Evolutionary conservation across 2,797 vertebrate species (phyloP).

Genomic region (Sebastolobus altivelis): DNA sequence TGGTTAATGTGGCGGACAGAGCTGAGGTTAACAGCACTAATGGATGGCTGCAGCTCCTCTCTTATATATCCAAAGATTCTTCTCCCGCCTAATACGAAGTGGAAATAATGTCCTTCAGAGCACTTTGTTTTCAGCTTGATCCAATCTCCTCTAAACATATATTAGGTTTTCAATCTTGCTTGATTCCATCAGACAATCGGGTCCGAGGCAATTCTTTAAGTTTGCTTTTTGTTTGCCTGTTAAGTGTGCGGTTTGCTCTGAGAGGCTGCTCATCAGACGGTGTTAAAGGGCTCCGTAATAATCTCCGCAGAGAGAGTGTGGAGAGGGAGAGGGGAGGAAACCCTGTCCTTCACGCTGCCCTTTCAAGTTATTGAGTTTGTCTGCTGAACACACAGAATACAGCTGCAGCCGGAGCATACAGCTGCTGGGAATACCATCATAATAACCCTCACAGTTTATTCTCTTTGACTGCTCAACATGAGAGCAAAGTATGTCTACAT

Average conservation of each 20-base stretch:
- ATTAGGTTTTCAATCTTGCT: slow-evolving; percentile 69
- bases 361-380: slow-evolving; percentile 80
- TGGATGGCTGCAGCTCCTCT: slow-evolving; percentile 52
- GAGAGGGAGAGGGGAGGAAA: slow-evolving; percentile 54
- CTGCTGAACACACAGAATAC: slow-evolving; percentile 73
- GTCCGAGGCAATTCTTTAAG: slow-evolving; percentile 54
- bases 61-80: slow-evolving; percentile 33
- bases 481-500: neutral
- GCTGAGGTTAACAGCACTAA: slow-evolving; percentile 42
- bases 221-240: slow-evolving; percentile 49
- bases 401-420: slow-evolving; percentile 42
- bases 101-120: slow-evolving; percentile 52
- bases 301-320: slow-evolving; percentile 62
- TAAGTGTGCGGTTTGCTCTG: slow-evolving; percentile 29
- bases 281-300: slow-evolving; percentile 66
- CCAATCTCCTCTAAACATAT: slow-evolving; percentile 52
- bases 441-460: slow-evolving; percentile 37
- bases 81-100: slow-evolving; percentile 37
- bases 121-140: slow-evolving; percentile 51
- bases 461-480: slow-evolving; percentile 19
- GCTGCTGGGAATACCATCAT: slow-evolving; percentile 33
- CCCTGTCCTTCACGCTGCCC: slow-evolving; percentile 68
- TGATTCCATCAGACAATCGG: slow-evolving; percentile 61
- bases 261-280: slow-evolving; percentile 55
- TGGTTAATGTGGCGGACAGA: slow-evolving; percentile 42